These are phyloP conservation scores for Ophiothrix spiculata DNA, from an alignment of 35 echinoderm and acorn worm genomes.

Conservation along the genomic window DNA sequence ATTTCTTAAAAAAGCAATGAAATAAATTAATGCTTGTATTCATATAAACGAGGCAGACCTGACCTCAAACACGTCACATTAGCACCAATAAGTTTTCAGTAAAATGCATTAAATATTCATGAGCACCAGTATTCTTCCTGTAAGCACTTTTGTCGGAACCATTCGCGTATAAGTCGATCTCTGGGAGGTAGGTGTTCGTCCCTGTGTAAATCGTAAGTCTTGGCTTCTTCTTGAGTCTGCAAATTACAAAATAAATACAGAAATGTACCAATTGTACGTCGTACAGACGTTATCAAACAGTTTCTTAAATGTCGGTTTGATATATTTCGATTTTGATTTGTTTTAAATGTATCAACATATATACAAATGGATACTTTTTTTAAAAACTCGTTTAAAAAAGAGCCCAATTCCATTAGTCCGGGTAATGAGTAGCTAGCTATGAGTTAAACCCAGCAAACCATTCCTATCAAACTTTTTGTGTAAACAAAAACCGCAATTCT, in stretches of 20 bases:
- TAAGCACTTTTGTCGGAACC: slow-evolving; percentile 49
- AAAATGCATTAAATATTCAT: no score
- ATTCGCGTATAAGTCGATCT: slow-evolving; percentile 37
- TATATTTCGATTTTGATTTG: no score
- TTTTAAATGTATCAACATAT: no score
- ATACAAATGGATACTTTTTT: neutral
- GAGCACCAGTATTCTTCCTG: neutral
- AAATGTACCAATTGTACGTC: neutral
- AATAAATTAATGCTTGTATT: no score
- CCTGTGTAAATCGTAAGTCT: slow-evolving; percentile 1
- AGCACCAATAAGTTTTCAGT: no score
- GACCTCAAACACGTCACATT: no score
- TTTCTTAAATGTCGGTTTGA: neutral
- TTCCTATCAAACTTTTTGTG: no score
- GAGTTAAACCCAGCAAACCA: no score
- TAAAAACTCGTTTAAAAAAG: neutral
- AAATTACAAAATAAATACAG: neutral
- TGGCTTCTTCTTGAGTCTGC: slow-evolving; percentile 59
- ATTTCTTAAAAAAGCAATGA: no score
- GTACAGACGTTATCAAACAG: neutral
- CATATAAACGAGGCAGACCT: no score
- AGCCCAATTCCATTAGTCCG: neutral
- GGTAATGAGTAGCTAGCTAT: no score
- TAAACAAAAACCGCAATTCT: no score
- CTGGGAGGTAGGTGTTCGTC: slow-evolving; percentile 14